phyloP scores from a whole-genome alignment of 2,888 invertebrate species.

The Isoperla grammatica region DNA sequence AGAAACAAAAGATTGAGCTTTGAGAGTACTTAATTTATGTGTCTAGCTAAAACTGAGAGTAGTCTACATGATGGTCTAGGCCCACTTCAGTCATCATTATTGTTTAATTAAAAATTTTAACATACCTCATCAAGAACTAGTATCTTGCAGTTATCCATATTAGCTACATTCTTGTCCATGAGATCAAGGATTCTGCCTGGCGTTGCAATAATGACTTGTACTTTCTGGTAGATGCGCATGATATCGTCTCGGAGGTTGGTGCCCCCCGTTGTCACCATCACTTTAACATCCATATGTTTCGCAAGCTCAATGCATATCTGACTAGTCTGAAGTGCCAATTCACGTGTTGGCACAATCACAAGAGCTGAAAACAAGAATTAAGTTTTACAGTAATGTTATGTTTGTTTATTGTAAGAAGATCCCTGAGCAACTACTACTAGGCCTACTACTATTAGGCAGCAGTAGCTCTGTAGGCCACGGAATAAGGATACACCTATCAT shows the following conservation, averaged over 20 bases:
- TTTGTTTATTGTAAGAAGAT: too few relatives aligned
- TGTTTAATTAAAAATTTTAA: too few relatives aligned
- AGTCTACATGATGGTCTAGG: too few relatives aligned
- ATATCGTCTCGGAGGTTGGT: conserved; percentile 97
- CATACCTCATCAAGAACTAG: conserved; percentile 88
- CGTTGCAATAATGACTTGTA: conserved; percentile 98
- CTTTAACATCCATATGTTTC: conserved; percentile 94
- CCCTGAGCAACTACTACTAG: too few relatives aligned
- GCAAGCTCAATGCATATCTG: conserved; percentile 99
- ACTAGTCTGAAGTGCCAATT: conserved; percentile 97
- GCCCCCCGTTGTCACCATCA: conserved; percentile 99
- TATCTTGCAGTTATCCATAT: conserved; percentile 94
- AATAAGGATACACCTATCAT: too few relatives aligned
- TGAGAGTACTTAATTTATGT: too few relatives aligned
- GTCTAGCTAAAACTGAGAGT: too few relatives aligned
- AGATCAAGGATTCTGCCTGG: conserved; percentile 99
- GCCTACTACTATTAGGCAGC: too few relatives aligned
- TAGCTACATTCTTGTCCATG: conserved; percentile 91
- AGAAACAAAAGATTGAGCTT: too few relatives aligned
- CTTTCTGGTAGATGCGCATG: conserved; percentile 98
- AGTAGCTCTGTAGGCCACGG: too few relatives aligned
- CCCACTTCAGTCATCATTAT: too few relatives aligned
- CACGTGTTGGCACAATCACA: conserved; percentile 97
- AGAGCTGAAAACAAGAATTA: conserved; percentile 56
- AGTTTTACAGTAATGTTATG: too few relatives aligned